Evolutionary conservation across 2,797 vertebrate species (phyloP).

Genomic region (Enteromius viviparus): DNA sequence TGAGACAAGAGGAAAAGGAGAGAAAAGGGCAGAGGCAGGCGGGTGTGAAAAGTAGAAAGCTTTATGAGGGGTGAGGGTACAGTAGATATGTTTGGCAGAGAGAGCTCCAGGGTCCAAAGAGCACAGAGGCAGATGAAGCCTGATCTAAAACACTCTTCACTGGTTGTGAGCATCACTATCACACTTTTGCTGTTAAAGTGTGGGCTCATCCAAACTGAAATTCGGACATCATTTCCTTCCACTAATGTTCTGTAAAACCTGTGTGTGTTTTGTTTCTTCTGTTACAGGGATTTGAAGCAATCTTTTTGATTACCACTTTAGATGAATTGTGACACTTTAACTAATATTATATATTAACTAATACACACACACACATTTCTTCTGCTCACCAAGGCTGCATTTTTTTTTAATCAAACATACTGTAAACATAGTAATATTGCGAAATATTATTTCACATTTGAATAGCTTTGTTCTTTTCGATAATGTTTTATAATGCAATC

Average conservation of each 20-base stretch:
- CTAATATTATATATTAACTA: background rate
- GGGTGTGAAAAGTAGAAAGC: slow-evolving; percentile 26
- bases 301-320: background rate
- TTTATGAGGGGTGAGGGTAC: slow-evolving; percentile 28
- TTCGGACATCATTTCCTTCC: background rate
- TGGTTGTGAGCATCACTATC: background rate
- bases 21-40: slow-evolving; percentile 26
- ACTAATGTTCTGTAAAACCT: background rate
- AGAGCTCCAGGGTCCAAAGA: slow-evolving; percentile 26
- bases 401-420: background rate
- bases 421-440: background rate
- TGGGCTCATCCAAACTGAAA: background rate
- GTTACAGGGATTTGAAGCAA: background rate
- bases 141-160: background rate
- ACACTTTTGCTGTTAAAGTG: background rate
- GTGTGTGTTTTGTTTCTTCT: background rate
- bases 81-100: slow-evolving; percentile 8
- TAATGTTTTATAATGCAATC: background rate
- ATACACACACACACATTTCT: background rate
- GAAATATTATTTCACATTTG: background rate
- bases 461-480: background rate
- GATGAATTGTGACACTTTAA: background rate
- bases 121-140: slow-evolving; percentile 4
- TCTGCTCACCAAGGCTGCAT: background rate
- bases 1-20: slow-evolving; percentile 18